Conservation (phyloP, 2,797 vertebrate genomes). For the Gymnopithys bicolor region DNA sequence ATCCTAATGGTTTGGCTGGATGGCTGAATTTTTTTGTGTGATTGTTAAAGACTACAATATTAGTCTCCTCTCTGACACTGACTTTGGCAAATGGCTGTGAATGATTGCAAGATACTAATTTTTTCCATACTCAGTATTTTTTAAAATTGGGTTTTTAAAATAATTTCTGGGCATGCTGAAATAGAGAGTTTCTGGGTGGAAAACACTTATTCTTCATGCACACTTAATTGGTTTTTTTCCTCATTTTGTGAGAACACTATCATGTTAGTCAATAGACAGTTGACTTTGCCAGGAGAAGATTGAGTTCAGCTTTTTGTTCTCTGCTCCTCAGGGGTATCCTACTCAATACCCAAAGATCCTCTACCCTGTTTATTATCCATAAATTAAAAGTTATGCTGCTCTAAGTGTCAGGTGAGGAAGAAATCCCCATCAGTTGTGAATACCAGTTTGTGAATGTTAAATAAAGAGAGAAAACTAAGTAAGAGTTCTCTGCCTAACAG, state of each 20-base stretch:
- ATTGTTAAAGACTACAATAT: not conserved
- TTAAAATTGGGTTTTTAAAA: not conserved
- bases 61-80: not conserved
- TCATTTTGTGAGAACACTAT: not conserved
- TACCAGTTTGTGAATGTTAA: not conserved
- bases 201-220: not conserved
- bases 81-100: not conserved
- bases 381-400: not conserved
- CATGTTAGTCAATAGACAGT: not conserved
- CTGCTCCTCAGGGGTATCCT: not conserved
- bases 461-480: not conserved
- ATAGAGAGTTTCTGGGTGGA: not conserved
- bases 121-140: not conserved
- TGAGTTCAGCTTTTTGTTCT: not conserved
- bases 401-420: not conserved
- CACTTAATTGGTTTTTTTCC: not conserved
- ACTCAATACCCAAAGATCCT: not conserved
- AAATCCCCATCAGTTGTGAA: not conserved
- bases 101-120: not conserved
- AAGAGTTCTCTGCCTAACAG: not conserved
- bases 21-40: not conserved
- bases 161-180: not conserved
- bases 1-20: not conserved
- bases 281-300: not conserved
- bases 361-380: not conserved